phyloP scores from a whole-genome alignment of 2,888 invertebrate genomes.

The Cephalotes varians region DNA sequence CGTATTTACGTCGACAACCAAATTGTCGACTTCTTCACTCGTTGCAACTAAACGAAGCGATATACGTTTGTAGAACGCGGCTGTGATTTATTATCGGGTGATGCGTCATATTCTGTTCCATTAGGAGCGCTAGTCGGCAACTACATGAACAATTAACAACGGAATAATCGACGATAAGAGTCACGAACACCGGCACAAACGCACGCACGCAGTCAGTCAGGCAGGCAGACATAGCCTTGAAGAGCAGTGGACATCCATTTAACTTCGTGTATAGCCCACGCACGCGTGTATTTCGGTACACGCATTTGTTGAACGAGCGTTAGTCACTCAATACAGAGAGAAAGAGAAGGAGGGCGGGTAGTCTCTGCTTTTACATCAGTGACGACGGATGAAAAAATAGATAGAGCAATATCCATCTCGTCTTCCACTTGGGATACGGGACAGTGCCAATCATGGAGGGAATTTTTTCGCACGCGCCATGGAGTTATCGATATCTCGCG shows the following conservation, averaged over 20 bases:
- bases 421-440: not conserved
- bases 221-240: constrained; percentile 40
- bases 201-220: not conserved
- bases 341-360: not conserved
- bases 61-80: constrained; percentile 18
- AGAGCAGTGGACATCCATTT: constrained; percentile 49
- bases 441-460: not conserved
- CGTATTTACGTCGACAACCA: not conserved
- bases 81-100: constrained; percentile 66
- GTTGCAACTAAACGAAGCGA: not conserved
- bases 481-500: not conserved
- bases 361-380: constrained; percentile 9
- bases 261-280: constrained; percentile 55
- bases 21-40: constrained; percentile 7
- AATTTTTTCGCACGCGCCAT: not conserved
- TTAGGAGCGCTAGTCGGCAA: constrained; percentile 36
- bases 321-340: constrained; percentile 28
- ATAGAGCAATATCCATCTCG: not conserved
- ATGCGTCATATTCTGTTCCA: constrained; percentile 64
- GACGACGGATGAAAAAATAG: constrained; percentile 15
- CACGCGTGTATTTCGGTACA: constrained; percentile 63
- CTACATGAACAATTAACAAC: constrained; percentile 58
- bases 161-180: constrained; percentile 51
- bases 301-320: constrained; percentile 49
- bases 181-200: constrained; percentile 45